Evolutionary conservation across 1,140 invertebrate species (phyloP).

Genomic region (Brachionus sp.): DNA sequence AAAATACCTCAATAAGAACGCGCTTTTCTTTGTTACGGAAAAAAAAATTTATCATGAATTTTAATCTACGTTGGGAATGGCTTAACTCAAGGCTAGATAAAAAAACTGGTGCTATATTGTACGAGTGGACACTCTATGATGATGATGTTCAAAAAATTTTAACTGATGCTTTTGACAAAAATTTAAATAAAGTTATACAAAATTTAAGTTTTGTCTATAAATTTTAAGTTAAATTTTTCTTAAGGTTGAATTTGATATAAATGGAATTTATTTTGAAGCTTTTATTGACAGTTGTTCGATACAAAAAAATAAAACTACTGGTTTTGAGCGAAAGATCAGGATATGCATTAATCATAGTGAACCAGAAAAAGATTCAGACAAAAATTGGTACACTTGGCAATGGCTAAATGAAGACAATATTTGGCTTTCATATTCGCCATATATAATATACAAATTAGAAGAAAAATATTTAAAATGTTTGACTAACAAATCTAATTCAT

Average conservation of each 20-base stretch:
- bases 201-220: background rate
- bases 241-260: constrained; percentile 1
- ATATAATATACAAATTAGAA: background rate
- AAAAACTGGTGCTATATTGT: background rate
- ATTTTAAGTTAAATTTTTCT: background rate
- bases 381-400: constrained; percentile 43
- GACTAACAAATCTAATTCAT: background rate
- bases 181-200: background rate
- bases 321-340: background rate
- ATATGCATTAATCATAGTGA: background rate
- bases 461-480: background rate
- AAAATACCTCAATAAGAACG: background rate
- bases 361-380: background rate
- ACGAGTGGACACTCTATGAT: background rate
- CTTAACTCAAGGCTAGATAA: background rate
- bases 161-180: background rate
- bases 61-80: constrained; percentile 14
- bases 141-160: background rate
- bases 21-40: no score
- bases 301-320: background rate
- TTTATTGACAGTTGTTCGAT: background rate
- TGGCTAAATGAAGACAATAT: constrained; percentile 25
- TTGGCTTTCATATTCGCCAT: constrained; percentile 17
- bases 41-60: background rate
- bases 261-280: background rate